phyloP scores from a whole-genome alignment of 2,113 vertebrate species.

The Carettochelys insculpta region DNA sequence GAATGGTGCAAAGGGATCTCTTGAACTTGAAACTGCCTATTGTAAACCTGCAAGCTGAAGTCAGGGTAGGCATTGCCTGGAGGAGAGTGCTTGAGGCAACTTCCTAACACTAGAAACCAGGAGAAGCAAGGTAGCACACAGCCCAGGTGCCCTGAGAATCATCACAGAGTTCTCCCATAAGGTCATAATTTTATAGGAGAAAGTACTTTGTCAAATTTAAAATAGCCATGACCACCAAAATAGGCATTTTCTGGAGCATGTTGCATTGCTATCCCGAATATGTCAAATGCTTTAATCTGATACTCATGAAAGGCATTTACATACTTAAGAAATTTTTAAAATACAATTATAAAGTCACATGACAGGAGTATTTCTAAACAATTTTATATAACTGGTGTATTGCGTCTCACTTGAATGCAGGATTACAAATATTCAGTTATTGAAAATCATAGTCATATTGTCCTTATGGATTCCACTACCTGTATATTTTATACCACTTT shows the following conservation, averaged over 20 bases:
- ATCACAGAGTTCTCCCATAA: neutral
- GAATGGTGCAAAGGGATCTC: neutral
- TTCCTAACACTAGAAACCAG: neutral
- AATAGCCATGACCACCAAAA: neutral
- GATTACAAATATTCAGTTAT: neutral
- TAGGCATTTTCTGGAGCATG: neutral
- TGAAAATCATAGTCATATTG: neutral
- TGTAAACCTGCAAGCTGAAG: neutral
- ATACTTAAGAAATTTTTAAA: neutral
- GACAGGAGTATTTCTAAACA: neutral
- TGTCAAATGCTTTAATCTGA: neutral
- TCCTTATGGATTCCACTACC: neutral
- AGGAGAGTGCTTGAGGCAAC: neutral
- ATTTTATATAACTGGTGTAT: neutral
- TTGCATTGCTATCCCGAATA: neutral
- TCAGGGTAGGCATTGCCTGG: neutral
- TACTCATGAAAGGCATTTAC: neutral
- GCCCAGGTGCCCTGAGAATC: neutral
- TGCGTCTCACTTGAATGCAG: neutral
- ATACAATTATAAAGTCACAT: neutral
- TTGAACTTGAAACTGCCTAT: neutral
- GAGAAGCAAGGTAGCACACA: neutral
- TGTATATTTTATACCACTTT: neutral
- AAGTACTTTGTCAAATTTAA: neutral
- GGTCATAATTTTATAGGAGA: neutral